Evolutionary conservation across 1,140 invertebrate species (phyloP).

Genomic region (Dermatophagoides farinae): DNA sequence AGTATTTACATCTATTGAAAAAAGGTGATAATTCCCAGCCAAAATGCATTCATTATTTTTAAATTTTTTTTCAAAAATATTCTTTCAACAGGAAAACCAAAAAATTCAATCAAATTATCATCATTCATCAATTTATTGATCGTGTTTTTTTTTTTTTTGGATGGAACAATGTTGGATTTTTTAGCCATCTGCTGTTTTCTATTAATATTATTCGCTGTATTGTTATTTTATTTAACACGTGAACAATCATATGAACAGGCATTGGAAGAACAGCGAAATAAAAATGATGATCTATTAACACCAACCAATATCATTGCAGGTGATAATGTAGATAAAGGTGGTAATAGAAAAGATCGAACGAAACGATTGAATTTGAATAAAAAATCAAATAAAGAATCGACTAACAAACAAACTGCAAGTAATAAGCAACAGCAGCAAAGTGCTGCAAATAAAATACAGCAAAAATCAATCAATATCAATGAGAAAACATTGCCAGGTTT

Average conservation of each 20-base stretch:
- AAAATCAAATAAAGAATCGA: background rate
- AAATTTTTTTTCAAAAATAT: no score
- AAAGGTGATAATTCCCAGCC: no score
- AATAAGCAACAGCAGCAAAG: background rate
- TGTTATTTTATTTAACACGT: background rate
- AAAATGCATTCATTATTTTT: no score
- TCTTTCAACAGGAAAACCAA: no score
- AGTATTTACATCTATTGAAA: no score
- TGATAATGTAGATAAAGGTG: background rate
- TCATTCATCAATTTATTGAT: no score
- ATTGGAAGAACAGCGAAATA: slow-evolving; percentile 1
- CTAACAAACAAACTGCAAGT: background rate
- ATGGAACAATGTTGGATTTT: no score
- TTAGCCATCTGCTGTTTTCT: no score
- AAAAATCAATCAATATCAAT: background rate
- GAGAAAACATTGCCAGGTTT: background rate
- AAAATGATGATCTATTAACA: background rate
- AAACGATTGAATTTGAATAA: background rate
- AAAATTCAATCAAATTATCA: no score
- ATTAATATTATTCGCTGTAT: background rate
- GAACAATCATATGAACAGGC: slow-evolving; percentile 5
- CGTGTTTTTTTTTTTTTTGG: no score
- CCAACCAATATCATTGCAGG: background rate
- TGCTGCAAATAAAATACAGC: background rate
- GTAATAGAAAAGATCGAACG: no score